Evolutionary conservation across 2,113 vertebrate genomes (phyloP).

Genomic region (Origma solitaria): DNA sequence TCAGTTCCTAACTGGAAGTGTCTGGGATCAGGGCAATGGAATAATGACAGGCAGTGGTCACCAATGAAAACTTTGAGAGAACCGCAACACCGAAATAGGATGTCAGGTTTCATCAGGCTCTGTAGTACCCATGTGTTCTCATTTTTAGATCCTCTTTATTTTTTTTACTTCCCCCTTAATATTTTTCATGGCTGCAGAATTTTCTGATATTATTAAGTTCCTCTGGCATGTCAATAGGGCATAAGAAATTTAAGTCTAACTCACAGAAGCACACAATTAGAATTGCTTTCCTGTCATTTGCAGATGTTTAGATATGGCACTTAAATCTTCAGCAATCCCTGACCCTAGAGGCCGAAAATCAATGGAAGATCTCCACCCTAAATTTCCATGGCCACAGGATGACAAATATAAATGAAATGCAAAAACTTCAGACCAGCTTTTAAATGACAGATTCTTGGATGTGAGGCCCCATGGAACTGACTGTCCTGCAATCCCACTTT

Average conservation of each 20-base stretch:
- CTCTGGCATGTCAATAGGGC: background rate
- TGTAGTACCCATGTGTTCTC: background rate
- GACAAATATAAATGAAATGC: background rate
- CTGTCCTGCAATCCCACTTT: background rate
- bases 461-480: background rate
- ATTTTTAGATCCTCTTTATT: background rate
- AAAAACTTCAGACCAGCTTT: background rate
- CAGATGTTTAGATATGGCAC: background rate
- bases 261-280: background rate
- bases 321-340: background rate
- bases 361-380: background rate
- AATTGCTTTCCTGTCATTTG: background rate
- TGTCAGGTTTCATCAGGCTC: background rate
- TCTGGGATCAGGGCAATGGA: background rate
- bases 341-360: background rate
- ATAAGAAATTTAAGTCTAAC: background rate
- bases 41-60: background rate
- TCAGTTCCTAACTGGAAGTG: background rate
- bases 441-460: background rate
- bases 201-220: background rate
- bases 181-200: background rate
- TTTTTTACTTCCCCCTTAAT: fast-evolving
- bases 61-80: background rate
- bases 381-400: background rate
- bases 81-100: background rate